A percentile compares a stretch with the other conserved stretches of the same genome.
These are phyloP conservation scores for Trinectes maculatus DNA, from an alignment of 2,113 vertebrate genomes.

Conservation along the genomic window DNA sequence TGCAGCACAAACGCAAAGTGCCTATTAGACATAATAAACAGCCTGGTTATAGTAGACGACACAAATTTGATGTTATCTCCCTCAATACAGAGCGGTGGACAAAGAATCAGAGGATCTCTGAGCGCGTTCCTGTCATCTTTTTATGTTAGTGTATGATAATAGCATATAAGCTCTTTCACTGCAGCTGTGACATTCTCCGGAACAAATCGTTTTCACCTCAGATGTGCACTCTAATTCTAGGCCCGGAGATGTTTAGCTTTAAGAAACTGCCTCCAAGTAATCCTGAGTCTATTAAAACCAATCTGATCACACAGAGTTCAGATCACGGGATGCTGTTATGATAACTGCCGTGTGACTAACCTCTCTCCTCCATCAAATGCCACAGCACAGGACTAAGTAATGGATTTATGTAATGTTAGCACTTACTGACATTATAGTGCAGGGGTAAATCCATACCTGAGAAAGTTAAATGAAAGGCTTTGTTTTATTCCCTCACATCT, in stretches of 20 bases:
- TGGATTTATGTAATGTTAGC: slow-evolving; percentile 85
- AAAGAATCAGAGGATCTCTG: slow-evolving; percentile 65
- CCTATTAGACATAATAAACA: slow-evolving; percentile 59
- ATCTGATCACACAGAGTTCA: slow-evolving; percentile 83
- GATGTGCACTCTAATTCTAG: slow-evolving; percentile 80
- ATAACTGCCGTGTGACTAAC: slow-evolving; percentile 81
- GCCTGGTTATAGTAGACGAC: slow-evolving; percentile 44
- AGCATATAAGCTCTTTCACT: slow-evolving; percentile 72
- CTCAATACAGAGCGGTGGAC: slow-evolving; percentile 45
- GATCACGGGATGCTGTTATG: slow-evolving; percentile 82
- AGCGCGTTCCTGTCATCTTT: slow-evolving; percentile 72
- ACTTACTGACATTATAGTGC: slow-evolving; percentile 83
- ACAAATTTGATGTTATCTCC: slow-evolving; percentile 63
- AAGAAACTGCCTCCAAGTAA: slow-evolving; percentile 78
- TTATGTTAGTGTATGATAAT: slow-evolving; percentile 75
- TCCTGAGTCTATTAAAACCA: slow-evolving; percentile 83
- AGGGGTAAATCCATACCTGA: slow-evolving; percentile 68
- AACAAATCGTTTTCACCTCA: slow-evolving; percentile 81
- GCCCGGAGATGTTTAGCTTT: slow-evolving; percentile 79
- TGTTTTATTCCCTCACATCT: slow-evolving; percentile 63
- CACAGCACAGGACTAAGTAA: slow-evolving; percentile 80
- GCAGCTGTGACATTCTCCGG: slow-evolving; percentile 81
- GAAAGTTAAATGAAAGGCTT: slow-evolving; percentile 74
- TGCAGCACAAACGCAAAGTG: slow-evolving; percentile 45
- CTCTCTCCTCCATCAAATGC: slow-evolving; percentile 84